Conservation (phyloP, 2,113 vertebrate genomes). For the Catharus bicknelli region DNA sequence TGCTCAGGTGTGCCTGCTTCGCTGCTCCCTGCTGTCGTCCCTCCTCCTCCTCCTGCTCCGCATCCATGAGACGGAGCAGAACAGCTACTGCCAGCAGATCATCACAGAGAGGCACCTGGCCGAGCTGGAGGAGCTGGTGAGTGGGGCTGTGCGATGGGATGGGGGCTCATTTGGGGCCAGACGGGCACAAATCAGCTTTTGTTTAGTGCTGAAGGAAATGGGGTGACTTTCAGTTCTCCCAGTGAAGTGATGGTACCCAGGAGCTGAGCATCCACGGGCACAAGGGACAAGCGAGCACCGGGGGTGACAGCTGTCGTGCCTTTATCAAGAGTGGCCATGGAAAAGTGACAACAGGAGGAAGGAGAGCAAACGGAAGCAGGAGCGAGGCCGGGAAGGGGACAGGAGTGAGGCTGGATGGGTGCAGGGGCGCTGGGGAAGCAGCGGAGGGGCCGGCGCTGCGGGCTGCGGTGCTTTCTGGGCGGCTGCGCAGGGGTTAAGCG, state of each 20-base stretch:
- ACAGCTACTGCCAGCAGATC: slow-evolving; percentile 64
- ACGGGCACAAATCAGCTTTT: not conserved
- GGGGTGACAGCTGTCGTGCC: not conserved
- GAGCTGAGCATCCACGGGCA: not conserved
- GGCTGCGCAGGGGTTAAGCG: slow-evolving; percentile 49
- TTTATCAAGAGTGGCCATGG: too few species aligned
- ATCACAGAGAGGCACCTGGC: slow-evolving; percentile 64
- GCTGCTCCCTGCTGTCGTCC: slow-evolving; percentile 44
- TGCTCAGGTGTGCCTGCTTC: slow-evolving; percentile 64
- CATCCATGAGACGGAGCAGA: slow-evolving; percentile 50
- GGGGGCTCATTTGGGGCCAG: fast-evolving
- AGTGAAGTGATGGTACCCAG: not conserved
- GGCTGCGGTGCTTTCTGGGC: not conserved
- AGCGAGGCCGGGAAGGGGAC: not conserved
- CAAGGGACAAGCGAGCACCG: fast-evolving
- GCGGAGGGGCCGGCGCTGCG: not conserved
- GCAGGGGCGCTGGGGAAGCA: not conserved
- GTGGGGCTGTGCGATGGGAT: not conserved
- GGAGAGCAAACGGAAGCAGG: not conserved
- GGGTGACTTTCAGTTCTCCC: not conserved
- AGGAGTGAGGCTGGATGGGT: not conserved
- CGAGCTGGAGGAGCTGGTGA: slow-evolving; percentile 72
- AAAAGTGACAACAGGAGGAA: not conserved
- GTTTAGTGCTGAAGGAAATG: not conserved
- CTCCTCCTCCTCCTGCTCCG: slow-evolving; percentile 60